These are phyloP conservation scores for Amniataba percoides DNA, from an alignment of 2,797 vertebrate genomes.

Conservation along the genomic window DNA sequence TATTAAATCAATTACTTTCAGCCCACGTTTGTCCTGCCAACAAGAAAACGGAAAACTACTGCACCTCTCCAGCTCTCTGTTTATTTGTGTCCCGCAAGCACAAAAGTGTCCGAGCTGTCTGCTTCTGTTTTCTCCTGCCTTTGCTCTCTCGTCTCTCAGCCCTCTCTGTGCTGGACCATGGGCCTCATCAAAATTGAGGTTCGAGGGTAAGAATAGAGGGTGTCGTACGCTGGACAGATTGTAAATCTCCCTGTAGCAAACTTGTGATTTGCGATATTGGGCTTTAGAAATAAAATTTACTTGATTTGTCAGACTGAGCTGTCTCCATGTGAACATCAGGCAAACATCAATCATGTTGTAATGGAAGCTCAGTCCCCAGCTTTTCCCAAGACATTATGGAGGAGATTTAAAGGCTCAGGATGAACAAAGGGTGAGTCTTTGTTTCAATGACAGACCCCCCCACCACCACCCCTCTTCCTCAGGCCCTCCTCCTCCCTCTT, in stretches of 20 bases:
- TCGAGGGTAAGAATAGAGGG: too few species aligned
- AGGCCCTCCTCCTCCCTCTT: background rate
- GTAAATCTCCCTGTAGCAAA: background rate
- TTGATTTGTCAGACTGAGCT: background rate
- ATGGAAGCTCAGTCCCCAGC: slow-evolving; percentile 55
- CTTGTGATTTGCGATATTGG: background rate
- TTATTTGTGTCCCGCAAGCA: too few species aligned
- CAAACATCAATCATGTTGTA: slow-evolving; percentile 57
- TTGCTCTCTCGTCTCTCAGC: too few species aligned
- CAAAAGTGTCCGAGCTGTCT: too few species aligned
- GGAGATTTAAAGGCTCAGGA: slow-evolving; percentile 67
- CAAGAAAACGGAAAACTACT: too few species aligned
- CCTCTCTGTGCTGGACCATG: too few species aligned
- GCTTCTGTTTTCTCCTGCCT: too few species aligned
- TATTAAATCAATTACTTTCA: too few species aligned
- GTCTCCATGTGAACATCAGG: background rate
- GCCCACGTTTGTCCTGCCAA: too few species aligned
- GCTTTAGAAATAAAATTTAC: background rate
- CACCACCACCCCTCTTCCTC: slow-evolving; percentile 4
- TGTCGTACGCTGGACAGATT: background rate
- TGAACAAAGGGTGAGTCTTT: slow-evolving; percentile 78
- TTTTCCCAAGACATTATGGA: slow-evolving; percentile 54
- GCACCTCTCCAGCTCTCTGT: too few species aligned
- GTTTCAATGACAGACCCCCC: slow-evolving; percentile 73
- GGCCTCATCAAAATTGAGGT: too few species aligned